These are phyloP conservation scores for Micromussa lordhowensis DNA, from an alignment of 92 coral and sea anemone species.

Conservation along the genomic window DNA sequence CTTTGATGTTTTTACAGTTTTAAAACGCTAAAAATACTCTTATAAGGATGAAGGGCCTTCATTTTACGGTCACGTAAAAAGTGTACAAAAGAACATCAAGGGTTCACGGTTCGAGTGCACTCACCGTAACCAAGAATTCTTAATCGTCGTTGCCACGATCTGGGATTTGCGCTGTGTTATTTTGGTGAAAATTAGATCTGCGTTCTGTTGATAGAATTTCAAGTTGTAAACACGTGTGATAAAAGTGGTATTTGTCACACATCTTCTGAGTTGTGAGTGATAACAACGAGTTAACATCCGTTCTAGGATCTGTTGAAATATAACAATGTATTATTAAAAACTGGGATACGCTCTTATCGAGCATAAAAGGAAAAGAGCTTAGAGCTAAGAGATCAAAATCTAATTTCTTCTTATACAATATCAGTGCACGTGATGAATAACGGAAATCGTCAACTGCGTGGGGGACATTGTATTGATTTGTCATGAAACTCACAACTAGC, in stretches of 20 bases:
- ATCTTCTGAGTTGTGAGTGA: constrained; percentile 58
- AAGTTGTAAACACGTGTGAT: constrained; percentile 78
- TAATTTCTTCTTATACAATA: no score
- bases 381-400: not conserved
- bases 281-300: constrained; percentile 63
- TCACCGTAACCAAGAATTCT: not conserved
- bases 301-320: constrained; percentile 48
- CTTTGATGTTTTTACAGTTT: no score
- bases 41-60: no score
- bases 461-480: no score
- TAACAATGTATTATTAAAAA: not conserved
- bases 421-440: no score
- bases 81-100: no score
- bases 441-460: no score
- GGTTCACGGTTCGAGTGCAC: no score
- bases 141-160: not conserved
- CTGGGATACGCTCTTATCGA: not conserved
- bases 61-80: no score
- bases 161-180: not conserved
- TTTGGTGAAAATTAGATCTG: not conserved
- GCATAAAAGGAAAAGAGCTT: not conserved
- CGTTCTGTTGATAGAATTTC: constrained; percentile 39
- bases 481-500: no score
- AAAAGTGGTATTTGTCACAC: constrained; percentile 70
- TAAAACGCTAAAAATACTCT: no score